Base-by-base conservation (phyloP, 1,140 invertebrate genomes). In the Agraylea sexmaculata region DNA sequence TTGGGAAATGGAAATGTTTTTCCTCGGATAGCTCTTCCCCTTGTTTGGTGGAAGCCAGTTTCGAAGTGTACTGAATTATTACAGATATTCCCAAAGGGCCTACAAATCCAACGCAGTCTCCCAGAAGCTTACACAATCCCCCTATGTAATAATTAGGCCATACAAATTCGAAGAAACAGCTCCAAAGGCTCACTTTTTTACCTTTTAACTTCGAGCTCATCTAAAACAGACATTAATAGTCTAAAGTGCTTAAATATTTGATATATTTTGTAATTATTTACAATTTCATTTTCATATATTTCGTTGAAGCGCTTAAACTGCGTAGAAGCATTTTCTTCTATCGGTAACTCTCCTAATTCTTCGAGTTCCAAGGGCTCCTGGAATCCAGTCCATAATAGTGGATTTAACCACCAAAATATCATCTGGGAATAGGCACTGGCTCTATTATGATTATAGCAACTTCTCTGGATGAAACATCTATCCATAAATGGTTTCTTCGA, bases 391-490 rank as follows among this genome's bases (percentile, higher is more conserved):
- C 68, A 64, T 2, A 89, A 54, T 2, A 87, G 56, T 3, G 71
- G 61, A 29, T 73, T 77, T 16, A 87, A 56, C 84, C 84, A 89
- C 58, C 74, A 83, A 55, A 84, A 89, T 11, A 78, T 77, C 25
- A 78, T 67, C 59, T 77, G 79, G 0, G 80, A 83, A 43, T 76
- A 73, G 37, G 82, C 73, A 51, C 74, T 74, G 4, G 72, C 70
- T 38, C 68, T 59, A 10, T 69, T 66, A 45, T 82, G 74, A 43
- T 69, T 63, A 40, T 74, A 73, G n/a, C 51, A 43, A 12, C 54
- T 41, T n/a, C n/a, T n/a, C 19, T 58, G 23, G 15, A 35, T 30
- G 1, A 4, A 3, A 0, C 13, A 1, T 8, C 32, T 32, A 18
- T 40, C 37, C 13, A 16, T 2, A 19, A 11, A 3, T 4, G 22